Evolutionary conservation across 2,797 vertebrate species (phyloP).

Genomic region (Chromis chromis): DNA sequence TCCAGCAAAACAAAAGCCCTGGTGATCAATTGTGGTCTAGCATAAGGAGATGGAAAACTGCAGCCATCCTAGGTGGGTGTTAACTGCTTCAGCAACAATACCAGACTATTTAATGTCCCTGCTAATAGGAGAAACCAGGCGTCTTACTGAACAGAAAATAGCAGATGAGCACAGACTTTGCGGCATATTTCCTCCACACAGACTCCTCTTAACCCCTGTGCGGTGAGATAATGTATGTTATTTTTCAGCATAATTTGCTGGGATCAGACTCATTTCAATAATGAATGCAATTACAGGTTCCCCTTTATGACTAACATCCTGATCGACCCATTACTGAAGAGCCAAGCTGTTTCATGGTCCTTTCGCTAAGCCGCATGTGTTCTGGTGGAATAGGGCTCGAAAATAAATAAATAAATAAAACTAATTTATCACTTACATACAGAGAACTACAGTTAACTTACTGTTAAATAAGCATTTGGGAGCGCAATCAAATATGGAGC

Average conservation of each 20-base stretch:
- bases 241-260: slow-evolving; percentile 66
- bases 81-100: slow-evolving; percentile 46
- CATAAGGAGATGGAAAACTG: slow-evolving; percentile 14
- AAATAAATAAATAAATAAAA: not conserved
- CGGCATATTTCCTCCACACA: slow-evolving; percentile 54
- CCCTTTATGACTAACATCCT: slow-evolving; percentile 76
- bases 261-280: slow-evolving; percentile 75
- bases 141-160: slow-evolving; percentile 46
- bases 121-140: slow-evolving; percentile 20
- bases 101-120: slow-evolving; percentile 40
- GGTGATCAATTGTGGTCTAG: slow-evolving; percentile 23
- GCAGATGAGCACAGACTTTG: slow-evolving; percentile 48
- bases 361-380: slow-evolving; percentile 34
- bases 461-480: slow-evolving; percentile 18
- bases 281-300: slow-evolving; percentile 79
- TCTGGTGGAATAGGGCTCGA: slow-evolving; percentile 17
- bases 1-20: slow-evolving; percentile 33
- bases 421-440: slow-evolving; percentile 19
- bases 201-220: slow-evolving; percentile 47
- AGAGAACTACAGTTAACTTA: slow-evolving; percentile 12
- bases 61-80: slow-evolving; percentile 43
- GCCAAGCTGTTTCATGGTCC: slow-evolving; percentile 54
- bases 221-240: slow-evolving; percentile 63
- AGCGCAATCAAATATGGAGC: slow-evolving; percentile 20
- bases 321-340: slow-evolving; percentile 69